Evolutionary conservation across 2,113 vertebrate genomes (phyloP).

Genomic region (Phaetusa simplex): DNA sequence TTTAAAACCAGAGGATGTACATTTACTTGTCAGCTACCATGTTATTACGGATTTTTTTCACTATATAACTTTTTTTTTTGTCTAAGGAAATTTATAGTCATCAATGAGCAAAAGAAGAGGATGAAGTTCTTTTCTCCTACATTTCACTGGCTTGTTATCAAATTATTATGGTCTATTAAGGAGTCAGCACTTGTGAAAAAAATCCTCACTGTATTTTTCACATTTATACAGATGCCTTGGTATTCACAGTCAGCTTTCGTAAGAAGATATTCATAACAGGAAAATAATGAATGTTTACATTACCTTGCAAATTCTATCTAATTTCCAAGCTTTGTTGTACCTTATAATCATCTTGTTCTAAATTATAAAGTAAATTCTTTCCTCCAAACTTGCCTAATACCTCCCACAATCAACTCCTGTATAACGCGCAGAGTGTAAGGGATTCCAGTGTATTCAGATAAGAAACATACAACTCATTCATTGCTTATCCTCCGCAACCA

Average conservation of each 20-base stretch:
- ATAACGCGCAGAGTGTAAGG: rapidly evolving
- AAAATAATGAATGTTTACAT: background rate
- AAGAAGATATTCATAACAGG: background rate
- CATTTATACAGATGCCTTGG: background rate
- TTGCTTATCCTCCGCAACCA: background rate
- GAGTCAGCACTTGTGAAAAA: background rate
- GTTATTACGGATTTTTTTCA: background rate
- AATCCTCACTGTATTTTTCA: background rate
- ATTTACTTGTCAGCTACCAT: background rate
- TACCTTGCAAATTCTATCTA: background rate
- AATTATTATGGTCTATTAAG: background rate
- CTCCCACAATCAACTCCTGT: background rate
- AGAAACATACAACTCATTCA: background rate
- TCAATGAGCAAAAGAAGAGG: background rate
- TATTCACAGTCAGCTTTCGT: background rate
- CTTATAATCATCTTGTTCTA: background rate
- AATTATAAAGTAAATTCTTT: background rate
- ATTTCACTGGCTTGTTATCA: background rate
- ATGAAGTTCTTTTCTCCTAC: background rate
- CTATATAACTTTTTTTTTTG: background rate
- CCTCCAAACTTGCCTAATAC: background rate
- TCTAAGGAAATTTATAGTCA: background rate
- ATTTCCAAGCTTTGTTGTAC: background rate
- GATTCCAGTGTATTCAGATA: background rate
- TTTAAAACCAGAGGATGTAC: background rate